phyloP scores from a whole-genome alignment of 2,888 invertebrate genomes.

The Cosmia trapezina region DNA sequence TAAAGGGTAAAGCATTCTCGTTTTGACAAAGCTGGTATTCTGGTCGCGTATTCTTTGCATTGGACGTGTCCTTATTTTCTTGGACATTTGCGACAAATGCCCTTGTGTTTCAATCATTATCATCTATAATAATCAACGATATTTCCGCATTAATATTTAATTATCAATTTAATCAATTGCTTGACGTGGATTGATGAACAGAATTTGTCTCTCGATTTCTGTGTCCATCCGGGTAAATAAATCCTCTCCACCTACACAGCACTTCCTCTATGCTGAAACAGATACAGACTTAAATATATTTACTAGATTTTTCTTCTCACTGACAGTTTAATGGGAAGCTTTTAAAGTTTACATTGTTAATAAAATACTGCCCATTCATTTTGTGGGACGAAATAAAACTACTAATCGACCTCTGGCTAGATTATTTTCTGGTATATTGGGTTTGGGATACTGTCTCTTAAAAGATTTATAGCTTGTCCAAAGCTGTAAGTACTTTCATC shows the following conservation, averaged over 20 bases:
- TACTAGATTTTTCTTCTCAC: slow-evolving; percentile 21
- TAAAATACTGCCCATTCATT: slow-evolving; percentile 21
- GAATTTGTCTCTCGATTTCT: slow-evolving; percentile 3
- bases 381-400: not conserved
- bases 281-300: slow-evolving; percentile 39
- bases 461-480: too few relatives aligned
- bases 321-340: slow-evolving; percentile 34
- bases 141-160: not conserved
- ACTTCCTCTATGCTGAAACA: slow-evolving; percentile 37
- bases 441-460: too few relatives aligned
- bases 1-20: too few relatives aligned
- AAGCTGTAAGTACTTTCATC: too few relatives aligned
- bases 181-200: slow-evolving; percentile 18
- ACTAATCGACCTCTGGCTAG: not conserved
- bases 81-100: not conserved
- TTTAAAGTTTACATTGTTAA: slow-evolving; percentile 27
- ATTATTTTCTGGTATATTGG: not conserved
- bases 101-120: not conserved
- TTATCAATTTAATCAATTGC: not conserved
- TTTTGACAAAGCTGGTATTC: not conserved
- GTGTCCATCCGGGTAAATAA: slow-evolving; percentile 20
- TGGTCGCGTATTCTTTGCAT: not conserved
- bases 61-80: not conserved
- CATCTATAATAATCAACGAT: not conserved
- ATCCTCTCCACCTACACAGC: slow-evolving; percentile 19